Percentiles rank a stretch among this genome's conserved stretches.
Conservation (phyloP, 92 coral and sea anemone species). For the Paragorgia papillata region DNA sequence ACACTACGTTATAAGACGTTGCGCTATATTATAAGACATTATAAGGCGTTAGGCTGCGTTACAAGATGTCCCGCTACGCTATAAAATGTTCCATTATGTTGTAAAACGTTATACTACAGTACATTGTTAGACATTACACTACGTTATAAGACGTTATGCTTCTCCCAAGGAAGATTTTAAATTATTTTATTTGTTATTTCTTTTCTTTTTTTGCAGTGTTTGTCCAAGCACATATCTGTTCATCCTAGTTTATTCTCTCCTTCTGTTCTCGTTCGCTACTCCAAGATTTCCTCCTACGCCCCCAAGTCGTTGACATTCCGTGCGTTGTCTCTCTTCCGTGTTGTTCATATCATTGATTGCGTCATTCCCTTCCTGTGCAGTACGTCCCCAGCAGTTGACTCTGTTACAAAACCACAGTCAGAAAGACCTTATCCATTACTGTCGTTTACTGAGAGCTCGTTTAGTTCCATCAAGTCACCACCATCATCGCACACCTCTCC, state of each 20-base stretch:
- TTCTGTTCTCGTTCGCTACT: slow-evolving; percentile 55
- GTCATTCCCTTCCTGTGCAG: slow-evolving; percentile 76
- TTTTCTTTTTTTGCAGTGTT: slow-evolving; percentile 59
- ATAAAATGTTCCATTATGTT: too few relatives aligned
- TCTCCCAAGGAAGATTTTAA: too few relatives aligned
- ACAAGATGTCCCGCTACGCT: too few relatives aligned
- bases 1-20: too few relatives aligned
- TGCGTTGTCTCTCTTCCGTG: slow-evolving; percentile 76
- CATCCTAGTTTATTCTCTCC: slow-evolving; percentile 77
- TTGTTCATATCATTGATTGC: slow-evolving; percentile 84
- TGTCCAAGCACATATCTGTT: slow-evolving; percentile 74
- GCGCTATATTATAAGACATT: too few relatives aligned
- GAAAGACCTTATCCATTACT: slow-evolving; percentile 73
- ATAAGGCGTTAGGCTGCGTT: too few relatives aligned
- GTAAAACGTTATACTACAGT: too few relatives aligned
- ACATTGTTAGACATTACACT: too few relatives aligned
- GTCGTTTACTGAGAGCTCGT: slow-evolving; percentile 78
- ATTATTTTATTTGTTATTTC: too few relatives aligned
- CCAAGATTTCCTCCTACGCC: slow-evolving; percentile 67
- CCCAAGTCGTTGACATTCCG: slow-evolving; percentile 81
- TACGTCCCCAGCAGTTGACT: slow-evolving; percentile 63
- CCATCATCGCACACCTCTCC: neutral
- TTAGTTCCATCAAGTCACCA: slow-evolving; percentile 62
- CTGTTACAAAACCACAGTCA: slow-evolving; percentile 35
- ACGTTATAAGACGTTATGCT: too few relatives aligned